Evolutionary conservation across 2,797 vertebrate genomes (phyloP).

Genomic region (Mastacembelus armatus): DNA sequence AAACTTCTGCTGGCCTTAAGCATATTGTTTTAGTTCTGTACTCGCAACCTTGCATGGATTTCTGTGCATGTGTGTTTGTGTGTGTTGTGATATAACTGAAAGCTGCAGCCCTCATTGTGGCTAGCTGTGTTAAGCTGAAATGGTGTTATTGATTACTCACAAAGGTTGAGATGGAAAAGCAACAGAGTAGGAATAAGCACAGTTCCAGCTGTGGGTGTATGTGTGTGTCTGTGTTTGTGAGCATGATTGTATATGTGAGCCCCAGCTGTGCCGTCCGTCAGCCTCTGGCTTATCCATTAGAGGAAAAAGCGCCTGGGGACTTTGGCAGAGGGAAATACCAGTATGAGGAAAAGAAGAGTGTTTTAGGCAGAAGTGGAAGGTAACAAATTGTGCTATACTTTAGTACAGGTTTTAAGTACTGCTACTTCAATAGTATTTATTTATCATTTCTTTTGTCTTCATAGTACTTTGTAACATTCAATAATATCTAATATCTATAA

Average conservation of each 20-base stretch:
- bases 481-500: neutral
- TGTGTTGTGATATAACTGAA: conserved; percentile 24
- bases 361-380: neutral
- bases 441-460: too few species aligned
- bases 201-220: conserved; percentile 30
- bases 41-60: conserved; percentile 31
- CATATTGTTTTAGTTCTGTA: conserved; percentile 58
- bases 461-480: neutral
- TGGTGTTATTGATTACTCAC: conserved; percentile 74
- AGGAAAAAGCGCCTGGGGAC: conserved; percentile 28
- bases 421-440: neutral
- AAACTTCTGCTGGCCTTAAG: conserved; percentile 63
- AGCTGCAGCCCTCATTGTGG: conserved; percentile 40
- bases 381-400: neutral
- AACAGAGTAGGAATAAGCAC: conserved; percentile 53
- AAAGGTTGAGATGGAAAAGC: conserved; percentile 72
- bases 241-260: conserved; percentile 11
- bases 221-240: conserved; percentile 23
- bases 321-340: conserved; percentile 26
- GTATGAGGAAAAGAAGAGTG: neutral
- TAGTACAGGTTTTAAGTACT: neutral
- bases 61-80: conserved; percentile 2
- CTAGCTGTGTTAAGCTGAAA: conserved; percentile 64
- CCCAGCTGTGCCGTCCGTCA: conserved; percentile 61
- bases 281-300: conserved; percentile 61